These are phyloP conservation scores for Elachura formosa DNA, from an alignment of 2,113 vertebrate species.

Conservation along the genomic window DNA sequence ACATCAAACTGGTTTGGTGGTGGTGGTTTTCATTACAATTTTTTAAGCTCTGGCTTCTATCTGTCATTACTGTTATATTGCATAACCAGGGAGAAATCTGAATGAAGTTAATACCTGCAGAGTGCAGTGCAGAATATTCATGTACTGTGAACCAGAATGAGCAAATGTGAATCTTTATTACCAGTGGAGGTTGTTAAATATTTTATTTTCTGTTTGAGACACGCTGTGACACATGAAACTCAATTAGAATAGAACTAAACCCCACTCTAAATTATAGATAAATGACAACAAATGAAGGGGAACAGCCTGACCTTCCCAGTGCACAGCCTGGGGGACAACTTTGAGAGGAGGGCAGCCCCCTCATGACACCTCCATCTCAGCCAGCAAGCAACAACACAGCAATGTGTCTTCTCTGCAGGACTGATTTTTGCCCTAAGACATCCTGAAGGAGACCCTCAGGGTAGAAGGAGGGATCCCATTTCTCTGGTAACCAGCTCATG, in stretches of 20 bases:
- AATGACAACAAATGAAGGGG: constrained; percentile 19
- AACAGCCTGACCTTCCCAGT: neutral
- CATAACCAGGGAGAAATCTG: constrained; percentile 51
- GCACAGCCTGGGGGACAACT: neutral
- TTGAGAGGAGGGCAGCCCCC: neutral
- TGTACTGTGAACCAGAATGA: constrained; percentile 32
- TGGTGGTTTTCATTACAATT: neutral
- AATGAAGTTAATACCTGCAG: constrained; percentile 51
- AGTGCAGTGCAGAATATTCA: constrained; percentile 40
- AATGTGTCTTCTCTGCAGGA: neutral
- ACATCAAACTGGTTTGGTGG: neutral
- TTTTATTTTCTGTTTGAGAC: constrained; percentile 63
- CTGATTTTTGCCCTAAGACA: neutral
- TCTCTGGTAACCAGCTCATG: neutral
- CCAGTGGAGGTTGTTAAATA: constrained; percentile 62
- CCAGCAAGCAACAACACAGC: neutral
- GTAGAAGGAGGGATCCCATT: neutral
- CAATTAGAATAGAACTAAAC: constrained; percentile 47
- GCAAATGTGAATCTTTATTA: constrained; percentile 64
- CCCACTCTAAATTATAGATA: constrained; percentile 29
- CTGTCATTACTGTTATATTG: constrained; percentile 34
- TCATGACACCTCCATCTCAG: neutral
- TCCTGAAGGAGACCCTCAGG: neutral
- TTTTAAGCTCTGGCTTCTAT: constrained; percentile 27
- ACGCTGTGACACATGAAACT: constrained; percentile 47